Conservation (phyloP, 1,140 invertebrate species). For the Drosophila albomicans region DNA sequence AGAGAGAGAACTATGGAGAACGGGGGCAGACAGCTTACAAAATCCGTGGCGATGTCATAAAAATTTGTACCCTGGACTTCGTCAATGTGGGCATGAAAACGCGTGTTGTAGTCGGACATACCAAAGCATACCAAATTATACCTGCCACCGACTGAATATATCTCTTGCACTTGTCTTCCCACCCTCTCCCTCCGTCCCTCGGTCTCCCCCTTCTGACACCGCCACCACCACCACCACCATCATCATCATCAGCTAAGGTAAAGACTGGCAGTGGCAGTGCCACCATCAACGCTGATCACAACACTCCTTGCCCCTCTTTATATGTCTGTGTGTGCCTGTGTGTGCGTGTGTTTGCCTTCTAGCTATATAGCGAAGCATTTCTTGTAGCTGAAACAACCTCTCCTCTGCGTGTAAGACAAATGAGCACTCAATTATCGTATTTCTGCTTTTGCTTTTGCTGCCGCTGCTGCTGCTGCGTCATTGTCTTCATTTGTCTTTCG, state of each 20-base stretch:
- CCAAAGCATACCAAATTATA: constrained; percentile 52
- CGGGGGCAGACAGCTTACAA: constrained; percentile 33
- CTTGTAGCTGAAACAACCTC: constrained; percentile 20
- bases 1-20: neutral
- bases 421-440: constrained; percentile 83
- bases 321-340: too few relatives aligned
- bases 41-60: constrained; percentile 71
- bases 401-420: constrained; percentile 75
- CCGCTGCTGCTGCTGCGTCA: constrained; percentile 37
- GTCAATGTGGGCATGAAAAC: constrained; percentile 73
- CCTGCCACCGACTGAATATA: constrained; percentile 59
- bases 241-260: too few relatives aligned
- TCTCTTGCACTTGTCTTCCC: constrained; percentile 48
- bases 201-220: neutral
- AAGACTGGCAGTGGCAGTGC: neutral
- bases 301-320: neutral
- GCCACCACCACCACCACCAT: neutral
- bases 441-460: constrained; percentile 60
- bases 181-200: neutral
- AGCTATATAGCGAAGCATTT: neutral
- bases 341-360: neutral
- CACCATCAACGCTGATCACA: neutral
- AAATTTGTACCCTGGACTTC: constrained; percentile 59
- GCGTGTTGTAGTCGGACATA: constrained; percentile 60
- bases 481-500: constrained; percentile 71